These are phyloP conservation scores for Rhabdornis inornatus DNA, from an alignment of 2,113 vertebrate species.

Conservation along the genomic window DNA sequence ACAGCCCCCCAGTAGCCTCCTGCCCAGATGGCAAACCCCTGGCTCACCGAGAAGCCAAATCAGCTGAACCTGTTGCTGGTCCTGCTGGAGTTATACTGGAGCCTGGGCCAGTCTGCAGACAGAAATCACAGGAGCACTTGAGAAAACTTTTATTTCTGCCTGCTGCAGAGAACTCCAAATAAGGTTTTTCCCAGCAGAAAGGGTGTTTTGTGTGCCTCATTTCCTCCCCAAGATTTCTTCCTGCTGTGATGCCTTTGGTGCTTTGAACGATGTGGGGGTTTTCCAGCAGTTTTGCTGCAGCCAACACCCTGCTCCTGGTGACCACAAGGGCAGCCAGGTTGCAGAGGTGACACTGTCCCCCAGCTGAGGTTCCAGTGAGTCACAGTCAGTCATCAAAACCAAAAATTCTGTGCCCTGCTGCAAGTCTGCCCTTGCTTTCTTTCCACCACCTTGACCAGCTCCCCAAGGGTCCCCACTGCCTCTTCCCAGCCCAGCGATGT, in stretches of 20 bases:
- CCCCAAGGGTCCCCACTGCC: fast-evolving
- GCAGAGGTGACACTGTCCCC: neutral
- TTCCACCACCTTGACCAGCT: neutral
- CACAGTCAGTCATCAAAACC: neutral
- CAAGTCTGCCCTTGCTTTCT: neutral
- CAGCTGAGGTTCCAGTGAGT: neutral
- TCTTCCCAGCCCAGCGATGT: neutral
- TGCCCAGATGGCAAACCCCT: neutral
- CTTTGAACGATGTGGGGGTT: fast-evolving
- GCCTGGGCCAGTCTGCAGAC: neutral
- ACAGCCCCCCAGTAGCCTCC: neutral
- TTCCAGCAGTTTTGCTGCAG: neutral
- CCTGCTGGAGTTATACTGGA: neutral
- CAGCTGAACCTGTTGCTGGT: neutral
- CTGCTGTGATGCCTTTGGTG: neutral
- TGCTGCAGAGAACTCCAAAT: neutral
- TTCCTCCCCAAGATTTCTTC: neutral
- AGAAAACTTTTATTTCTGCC: neutral
- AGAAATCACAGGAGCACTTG: neutral
- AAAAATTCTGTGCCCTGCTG: neutral
- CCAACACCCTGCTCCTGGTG: fast-evolving
- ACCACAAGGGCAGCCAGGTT: neutral
- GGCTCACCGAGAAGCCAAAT: neutral
- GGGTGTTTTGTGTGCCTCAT: neutral
- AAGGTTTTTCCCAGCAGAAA: neutral